Percentiles rank a stretch among this genome's conserved stretches.
Evolutionary conservation across 2,113 vertebrate species (phyloP).

Genomic region (Myotis davidii): DNA sequence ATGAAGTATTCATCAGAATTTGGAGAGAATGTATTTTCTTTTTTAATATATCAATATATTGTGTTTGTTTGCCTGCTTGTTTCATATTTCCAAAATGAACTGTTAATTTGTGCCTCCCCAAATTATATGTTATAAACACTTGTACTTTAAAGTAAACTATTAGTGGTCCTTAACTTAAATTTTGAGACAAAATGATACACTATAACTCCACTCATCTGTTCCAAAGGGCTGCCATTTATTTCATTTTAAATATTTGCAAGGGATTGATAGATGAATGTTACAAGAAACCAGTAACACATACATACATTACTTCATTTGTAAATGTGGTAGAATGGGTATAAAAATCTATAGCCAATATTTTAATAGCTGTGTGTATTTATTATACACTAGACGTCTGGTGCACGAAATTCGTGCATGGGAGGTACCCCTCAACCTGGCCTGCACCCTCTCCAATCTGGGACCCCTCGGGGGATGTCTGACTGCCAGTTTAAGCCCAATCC

Average conservation of each 20-base stretch:
- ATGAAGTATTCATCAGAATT: neutral
- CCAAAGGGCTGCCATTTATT: neutral
- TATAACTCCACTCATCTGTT: neutral
- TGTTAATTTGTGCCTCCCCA: neutral
- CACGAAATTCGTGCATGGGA: too few species aligned
- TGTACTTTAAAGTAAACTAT: neutral
- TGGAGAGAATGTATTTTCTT: neutral
- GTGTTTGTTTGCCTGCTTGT: neutral
- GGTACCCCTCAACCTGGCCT: too few species aligned
- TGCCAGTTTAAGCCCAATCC: too few species aligned
- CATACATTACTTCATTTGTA: neutral
- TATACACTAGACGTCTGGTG: neutral
- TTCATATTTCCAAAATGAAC: conserved; percentile 8
- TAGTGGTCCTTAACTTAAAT: neutral
- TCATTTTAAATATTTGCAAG: conserved; percentile 24
- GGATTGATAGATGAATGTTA: neutral
- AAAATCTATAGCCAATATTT: neutral
- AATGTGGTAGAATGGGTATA: neutral
- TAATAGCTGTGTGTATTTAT: neutral
- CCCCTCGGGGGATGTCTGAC: too few species aligned
- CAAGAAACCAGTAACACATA: neutral
- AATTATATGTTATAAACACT: neutral
- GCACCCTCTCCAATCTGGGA: too few species aligned
- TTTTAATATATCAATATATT: conserved; percentile 4
- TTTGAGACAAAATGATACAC: neutral